Percentiles rank a stretch among this genome's conserved stretches.
phyloP scores from a whole-genome alignment of 2,113 vertebrate genomes.

The Lynx canadensis region DNA sequence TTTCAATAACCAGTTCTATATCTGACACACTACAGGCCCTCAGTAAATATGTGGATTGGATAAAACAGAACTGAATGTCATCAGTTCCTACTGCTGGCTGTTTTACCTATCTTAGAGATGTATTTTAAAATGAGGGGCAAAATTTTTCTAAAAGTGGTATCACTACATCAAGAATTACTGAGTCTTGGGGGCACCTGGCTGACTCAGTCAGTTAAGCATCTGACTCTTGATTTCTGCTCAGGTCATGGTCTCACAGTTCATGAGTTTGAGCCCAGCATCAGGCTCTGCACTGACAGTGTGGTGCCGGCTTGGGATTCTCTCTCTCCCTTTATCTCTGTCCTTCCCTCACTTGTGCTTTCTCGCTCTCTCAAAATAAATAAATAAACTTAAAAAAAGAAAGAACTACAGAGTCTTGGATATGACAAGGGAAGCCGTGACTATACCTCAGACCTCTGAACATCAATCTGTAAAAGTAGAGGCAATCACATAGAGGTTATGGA shows the following conservation, averaged over 20 bases:
- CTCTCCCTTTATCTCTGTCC: too few relatives aligned
- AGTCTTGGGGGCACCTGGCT: background rate
- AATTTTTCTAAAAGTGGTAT: slow-evolving; percentile 17
- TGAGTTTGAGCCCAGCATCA: too few relatives aligned
- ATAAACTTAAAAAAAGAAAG: too few relatives aligned
- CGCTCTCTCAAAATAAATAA: too few relatives aligned
- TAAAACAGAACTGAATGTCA: background rate
- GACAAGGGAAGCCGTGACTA: background rate
- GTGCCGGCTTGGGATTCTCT: too few relatives aligned
- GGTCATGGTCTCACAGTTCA: too few relatives aligned
- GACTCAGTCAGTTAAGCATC: too few relatives aligned
- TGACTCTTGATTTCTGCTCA: too few relatives aligned
- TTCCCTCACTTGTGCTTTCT: too few relatives aligned
- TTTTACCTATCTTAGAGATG: background rate
- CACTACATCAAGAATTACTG: background rate
- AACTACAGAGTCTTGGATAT: background rate
- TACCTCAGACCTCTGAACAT: background rate
- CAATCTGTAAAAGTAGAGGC: background rate
- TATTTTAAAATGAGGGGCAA: background rate
- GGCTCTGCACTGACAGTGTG: too few relatives aligned
- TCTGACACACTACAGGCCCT: background rate
- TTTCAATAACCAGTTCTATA: slow-evolving; percentile 29
- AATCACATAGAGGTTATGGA: background rate
- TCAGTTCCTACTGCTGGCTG: background rate
- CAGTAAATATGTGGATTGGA: slow-evolving; percentile 45